Base-by-base conservation (phyloP, 2,797 vertebrate species). In the Mionectes olivaceus region DNA sequence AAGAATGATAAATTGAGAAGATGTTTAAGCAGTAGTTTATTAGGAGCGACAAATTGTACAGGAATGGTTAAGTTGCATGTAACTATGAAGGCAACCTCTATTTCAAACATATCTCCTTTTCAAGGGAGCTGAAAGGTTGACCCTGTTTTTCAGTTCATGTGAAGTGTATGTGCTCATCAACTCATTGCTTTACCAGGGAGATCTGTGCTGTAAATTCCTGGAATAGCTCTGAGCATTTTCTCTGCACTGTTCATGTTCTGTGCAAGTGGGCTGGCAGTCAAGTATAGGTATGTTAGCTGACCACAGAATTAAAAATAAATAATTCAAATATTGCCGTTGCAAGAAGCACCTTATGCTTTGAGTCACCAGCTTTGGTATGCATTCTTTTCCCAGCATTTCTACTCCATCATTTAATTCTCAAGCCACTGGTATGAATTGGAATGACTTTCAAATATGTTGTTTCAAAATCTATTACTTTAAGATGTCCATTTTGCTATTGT, bases 161-260 rank as follows among this genome's bases (percentile, higher is more conserved):
- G 24, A 86, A 88, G 80, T 78, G 89, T 84, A 93, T 59, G 32
- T 59, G 64, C 67, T 92, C 69, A 69, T 63, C 83, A 96, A 68
- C 88, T 94, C 50, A 61, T 63, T 81, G 49, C 64, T 68, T 93
- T 76, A 94, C 76, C 53, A 91, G 79, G 80, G 79, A 64, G 79
- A 93, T 95, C 86, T 91, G 64, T 89, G 86, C 89, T 96, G 87
- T 82, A 82, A 95, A 96, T 97, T 97, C 86, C 71, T 95, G 87
- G 55, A 93, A 95, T 68, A 95, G 63, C 39, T 81, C 4, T 56
- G 75, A 95, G 22, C 6, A 23, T 46, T 46, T 23, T 28, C 56
- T 77, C 35, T 87, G 47, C 39, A 63, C 49, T 57, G 35, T 49
- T 60, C 35, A 12, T 28, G 15, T 85, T 64, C 49, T 24, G 6